Evolutionary conservation across 2,888 invertebrate genomes (phyloP), one percentile per base, ranked within the genome.

Genomic region (Mythimna vitellina): DNA sequence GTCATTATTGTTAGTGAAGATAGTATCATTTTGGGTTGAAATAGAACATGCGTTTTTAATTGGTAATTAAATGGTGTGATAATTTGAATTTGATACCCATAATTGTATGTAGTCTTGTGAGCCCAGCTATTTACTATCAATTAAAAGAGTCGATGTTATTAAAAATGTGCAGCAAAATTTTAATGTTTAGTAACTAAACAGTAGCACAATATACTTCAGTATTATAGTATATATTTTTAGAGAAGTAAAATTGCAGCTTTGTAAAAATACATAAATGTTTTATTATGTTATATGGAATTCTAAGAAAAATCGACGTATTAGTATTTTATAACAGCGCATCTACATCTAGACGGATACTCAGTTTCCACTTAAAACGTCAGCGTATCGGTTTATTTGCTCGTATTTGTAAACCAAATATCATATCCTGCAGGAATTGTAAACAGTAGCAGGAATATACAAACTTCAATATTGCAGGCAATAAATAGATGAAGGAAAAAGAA

Each of bases 361-460:
- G 63, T 35, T 75, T 74, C 60, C 81, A 80, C 67, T 77, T 80
- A 75, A 77, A 77, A 75, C 64, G 80, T 80, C 81, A 80, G 76
- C 51, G 68, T 49, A 61, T 12, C 32, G 54, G 80, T 64, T 67
- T 77, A 38, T 80, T 80, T 77, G 46, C 60, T 56, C 51, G 60
- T 68, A 80, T 80, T 75, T 75, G 67, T 64, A 54, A 74, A 74
- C 53, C 67, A 77, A 77, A 77, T 65, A 77, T 80, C 66, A 77
- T 75, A 80, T 75, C 54, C 76, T 75, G 60, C 29, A 46, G 63
- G 35, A 56, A 65, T 62, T 46, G 63, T 57, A 67, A 63, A 67
- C 51, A 29, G 63, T 38, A 61, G 35, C 46, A 22, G 56, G 53
- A 53, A 73, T 65, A 61, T 53, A 57, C 22, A 51, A 57, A 38